Base-by-base conservation (phyloP, 2,888 invertebrate genomes). In the Lydus trimaculatus region DNA sequence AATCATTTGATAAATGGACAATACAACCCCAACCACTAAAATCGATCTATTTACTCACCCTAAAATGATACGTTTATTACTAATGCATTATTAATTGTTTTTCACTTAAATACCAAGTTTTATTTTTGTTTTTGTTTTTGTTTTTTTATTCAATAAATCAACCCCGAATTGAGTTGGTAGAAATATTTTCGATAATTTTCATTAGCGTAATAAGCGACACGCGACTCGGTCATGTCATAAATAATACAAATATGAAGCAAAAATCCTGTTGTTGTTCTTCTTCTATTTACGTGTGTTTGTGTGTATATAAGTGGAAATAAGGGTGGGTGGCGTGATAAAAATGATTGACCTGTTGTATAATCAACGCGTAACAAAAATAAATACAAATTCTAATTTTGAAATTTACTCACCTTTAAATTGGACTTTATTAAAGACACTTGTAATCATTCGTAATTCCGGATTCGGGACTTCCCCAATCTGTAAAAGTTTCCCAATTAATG, bases 381-480 rank as follows among this genome's bases (percentile, higher is more conserved):
- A 2, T 52, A 23, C 11, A 25, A 25, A 52, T 13, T 4, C 28
- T n/a, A 60, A 61, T 59, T 31, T 28, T n/a, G 43, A 17, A 56
- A 59, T 83, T 11, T 28, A 70, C 90, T 89, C 86, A 95, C 96
- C 95, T 89, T 94, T 90, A 84, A 91, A 94, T 78, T 90, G 89
- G 76, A 96, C 95, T 89, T 94, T 94, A 85, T 90, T 93, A 86
- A 96, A 95, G 73, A 93, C 93, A 84, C 91, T 95, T 63, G 96
- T 95, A 81, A 96, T 92, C 82, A 95, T 90, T 83, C 95, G 90
- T 75, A 96, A 87, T 84, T 96, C 96, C 43, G 93, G 91, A 86
- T 95, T 95, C 71, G 94, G 93, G 65, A 91, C 91, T 78, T 96
- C 94, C 64, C 95, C 94, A 80, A 96, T 92, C 95, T 96, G 90